A percentile compares a stretch with the other conserved stretches of the same genome.
Conservation (phyloP, 2,888 invertebrate species). For the Harpagoxenus sublaevis region DNA sequence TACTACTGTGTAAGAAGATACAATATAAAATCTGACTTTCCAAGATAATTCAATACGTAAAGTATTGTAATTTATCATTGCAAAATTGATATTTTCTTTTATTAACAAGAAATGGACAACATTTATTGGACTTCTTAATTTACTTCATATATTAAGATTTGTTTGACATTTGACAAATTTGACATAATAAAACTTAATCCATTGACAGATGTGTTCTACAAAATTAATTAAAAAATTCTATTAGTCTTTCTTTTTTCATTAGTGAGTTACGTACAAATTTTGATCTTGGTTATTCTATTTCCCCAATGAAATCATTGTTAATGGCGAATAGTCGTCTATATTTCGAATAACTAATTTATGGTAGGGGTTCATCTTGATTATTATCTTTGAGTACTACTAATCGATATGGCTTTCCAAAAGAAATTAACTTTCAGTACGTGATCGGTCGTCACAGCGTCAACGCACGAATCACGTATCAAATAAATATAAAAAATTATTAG, state of each 20-base stretch:
- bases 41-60: too few relatives aligned
- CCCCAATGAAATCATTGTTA: neutral
- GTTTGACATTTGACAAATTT: neutral
- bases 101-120: neutral
- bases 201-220: too few relatives aligned
- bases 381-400: conserved; percentile 36
- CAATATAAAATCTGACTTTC: neutral
- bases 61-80: too few relatives aligned
- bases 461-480: neutral
- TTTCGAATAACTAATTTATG: conserved; percentile 48
- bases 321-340: neutral
- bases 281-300: neutral
- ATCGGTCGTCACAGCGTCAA: conserved; percentile 41
- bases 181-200: too few relatives aligned
- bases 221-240: too few relatives aligned
- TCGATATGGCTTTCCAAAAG: conserved; percentile 25
- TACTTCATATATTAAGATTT: neutral
- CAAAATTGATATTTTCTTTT: neutral
- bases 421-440: conserved; percentile 58
- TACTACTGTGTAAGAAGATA: neutral
- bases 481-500: neutral
- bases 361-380: conserved; percentile 43
- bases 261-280: neutral
- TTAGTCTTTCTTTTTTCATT: neutral
- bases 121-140: neutral